These are phyloP conservation scores for Bambusicola thoracicus DNA, from an alignment of 2,113 vertebrate species.

Conservation along the genomic window DNA sequence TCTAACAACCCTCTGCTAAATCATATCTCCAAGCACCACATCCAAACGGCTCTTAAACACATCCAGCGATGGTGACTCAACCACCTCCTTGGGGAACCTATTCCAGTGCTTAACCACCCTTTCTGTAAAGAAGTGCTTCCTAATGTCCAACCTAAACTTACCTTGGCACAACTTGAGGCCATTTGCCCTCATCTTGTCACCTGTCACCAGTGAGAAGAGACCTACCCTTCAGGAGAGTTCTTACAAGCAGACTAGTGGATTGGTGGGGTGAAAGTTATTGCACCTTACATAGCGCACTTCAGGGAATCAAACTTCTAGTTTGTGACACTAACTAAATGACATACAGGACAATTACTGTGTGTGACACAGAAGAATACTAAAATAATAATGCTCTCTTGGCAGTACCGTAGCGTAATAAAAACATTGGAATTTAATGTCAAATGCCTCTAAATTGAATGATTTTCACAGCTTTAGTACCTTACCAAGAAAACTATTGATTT, in stretches of 20 bases:
- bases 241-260: background rate
- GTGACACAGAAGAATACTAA: conserved; percentile 21
- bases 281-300: background rate
- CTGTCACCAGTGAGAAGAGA: no score
- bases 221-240: no score
- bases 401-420: background rate
- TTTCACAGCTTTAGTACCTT: conserved; percentile 18
- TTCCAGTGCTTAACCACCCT: no score
- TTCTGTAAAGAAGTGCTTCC: no score
- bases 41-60: no score
- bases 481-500: background rate
- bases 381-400: background rate
- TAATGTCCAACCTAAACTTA: no score
- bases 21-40: no score
- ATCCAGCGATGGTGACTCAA: no score
- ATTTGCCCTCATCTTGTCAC: no score
- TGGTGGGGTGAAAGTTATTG: background rate
- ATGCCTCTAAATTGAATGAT: background rate
- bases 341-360: background rate
- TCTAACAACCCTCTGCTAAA: no score
- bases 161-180: no score
- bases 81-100: no score
- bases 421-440: background rate
- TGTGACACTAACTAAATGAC: background rate
- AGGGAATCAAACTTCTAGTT: background rate